Evolutionary conservation across 2,797 vertebrate genomes (phyloP).

Genomic region (Ctenopoma multispine): DNA sequence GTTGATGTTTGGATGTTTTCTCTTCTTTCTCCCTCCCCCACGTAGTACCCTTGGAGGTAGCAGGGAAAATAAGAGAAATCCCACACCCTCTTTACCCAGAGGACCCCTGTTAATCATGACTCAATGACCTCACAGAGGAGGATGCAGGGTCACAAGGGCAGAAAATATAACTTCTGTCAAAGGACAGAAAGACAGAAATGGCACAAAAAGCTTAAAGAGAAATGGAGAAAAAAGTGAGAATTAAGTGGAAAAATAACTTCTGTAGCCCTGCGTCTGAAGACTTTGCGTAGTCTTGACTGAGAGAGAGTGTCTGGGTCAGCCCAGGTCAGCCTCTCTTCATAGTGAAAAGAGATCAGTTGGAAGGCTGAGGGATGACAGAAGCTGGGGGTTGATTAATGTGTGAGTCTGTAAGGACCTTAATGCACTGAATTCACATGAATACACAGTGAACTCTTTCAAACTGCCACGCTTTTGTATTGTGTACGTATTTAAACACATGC

Average conservation of each 20-base stretch:
- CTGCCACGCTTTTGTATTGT: slow-evolving; percentile 3
- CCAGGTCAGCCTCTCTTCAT: slow-evolving; percentile 34
- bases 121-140: slow-evolving; percentile 58
- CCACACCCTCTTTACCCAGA: slow-evolving; percentile 55
- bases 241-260: slow-evolving; percentile 31
- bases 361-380: slow-evolving; percentile 16
- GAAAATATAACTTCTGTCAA: slow-evolving; percentile 43
- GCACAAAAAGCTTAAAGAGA: slow-evolving; percentile 15
- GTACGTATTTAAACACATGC: slow-evolving; percentile 5
- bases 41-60: slow-evolving; percentile 33
- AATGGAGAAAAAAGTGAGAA: background rate
- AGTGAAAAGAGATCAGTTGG: slow-evolving; percentile 28
- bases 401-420: slow-evolving; percentile 42
- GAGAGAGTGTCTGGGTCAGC: slow-evolving; percentile 52
- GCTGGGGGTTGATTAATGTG: slow-evolving; percentile 48
- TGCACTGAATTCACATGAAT: slow-evolving; percentile 12
- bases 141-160: slow-evolving; percentile 53
- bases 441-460: slow-evolving; percentile 19
- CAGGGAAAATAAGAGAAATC: slow-evolving; percentile 41
- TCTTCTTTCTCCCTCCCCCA: slow-evolving; percentile 13
- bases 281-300: slow-evolving; percentile 32
- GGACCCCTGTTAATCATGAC: slow-evolving; percentile 62
- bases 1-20: slow-evolving; percentile 70
- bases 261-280: slow-evolving; percentile 30
- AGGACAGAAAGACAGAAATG: slow-evolving; percentile 34